These are phyloP conservation scores for Labeo calbasu DNA, from an alignment of 2,797 vertebrate genomes.

Conservation along the genomic window DNA sequence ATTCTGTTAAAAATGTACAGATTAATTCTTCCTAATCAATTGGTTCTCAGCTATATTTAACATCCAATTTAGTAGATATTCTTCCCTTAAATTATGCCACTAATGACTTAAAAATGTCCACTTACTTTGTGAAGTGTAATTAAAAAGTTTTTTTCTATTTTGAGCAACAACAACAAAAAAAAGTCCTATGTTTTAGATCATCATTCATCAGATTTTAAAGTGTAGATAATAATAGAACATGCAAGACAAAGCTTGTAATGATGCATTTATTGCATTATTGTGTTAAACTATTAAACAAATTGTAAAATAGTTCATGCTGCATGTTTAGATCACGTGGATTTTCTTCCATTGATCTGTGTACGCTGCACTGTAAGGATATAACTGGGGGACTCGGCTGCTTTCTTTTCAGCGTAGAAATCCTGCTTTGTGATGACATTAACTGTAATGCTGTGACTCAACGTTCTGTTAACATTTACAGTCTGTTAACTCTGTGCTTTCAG, in stretches of 20 bases:
- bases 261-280: slow-evolving; percentile 59
- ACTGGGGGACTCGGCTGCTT: slow-evolving; percentile 29
- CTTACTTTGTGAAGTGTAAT: slow-evolving; percentile 8
- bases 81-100: slow-evolving; percentile 21
- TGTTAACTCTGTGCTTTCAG: slow-evolving; percentile 64
- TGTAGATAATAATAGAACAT: slow-evolving; percentile 32
- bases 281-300: slow-evolving; percentile 9
- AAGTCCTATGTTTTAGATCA: neutral
- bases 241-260: slow-evolving; percentile 39
- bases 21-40: neutral
- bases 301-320: neutral
- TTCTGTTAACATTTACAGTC: slow-evolving; percentile 68
- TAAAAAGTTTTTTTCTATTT: neutral
- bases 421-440: slow-evolving; percentile 63
- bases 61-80: neutral
- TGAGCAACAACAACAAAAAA: neutral
- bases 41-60: neutral
- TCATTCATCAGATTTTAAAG: slow-evolving; percentile 37
- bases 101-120: neutral
- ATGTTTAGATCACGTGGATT: slow-evolving; percentile 24
- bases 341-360: neutral
- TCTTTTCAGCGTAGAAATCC: slow-evolving; percentile 46
- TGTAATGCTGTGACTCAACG: slow-evolving; percentile 51
- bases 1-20: slow-evolving; percentile 9
- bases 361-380: slow-evolving; percentile 8